These are phyloP conservation scores for Scortum barcoo DNA, from an alignment of 2,113 vertebrate species.

Conservation along the genomic window DNA sequence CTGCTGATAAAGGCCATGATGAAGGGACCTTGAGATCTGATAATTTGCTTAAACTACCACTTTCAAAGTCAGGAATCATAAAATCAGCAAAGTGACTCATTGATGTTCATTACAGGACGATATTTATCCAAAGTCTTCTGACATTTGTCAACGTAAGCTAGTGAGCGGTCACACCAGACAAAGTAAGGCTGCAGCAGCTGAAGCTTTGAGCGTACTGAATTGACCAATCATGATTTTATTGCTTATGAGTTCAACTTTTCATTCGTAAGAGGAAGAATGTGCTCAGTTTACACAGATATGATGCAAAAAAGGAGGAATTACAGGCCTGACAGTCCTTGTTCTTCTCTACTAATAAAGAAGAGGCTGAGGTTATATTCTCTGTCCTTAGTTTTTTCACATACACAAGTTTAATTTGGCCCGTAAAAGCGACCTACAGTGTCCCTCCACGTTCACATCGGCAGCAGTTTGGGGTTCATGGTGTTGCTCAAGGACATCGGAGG, in stretches of 20 bases:
- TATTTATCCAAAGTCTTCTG: no score
- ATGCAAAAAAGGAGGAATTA: constrained; percentile 15
- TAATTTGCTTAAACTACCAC: no score
- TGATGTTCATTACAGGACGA: no score
- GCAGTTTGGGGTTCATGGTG: background rate
- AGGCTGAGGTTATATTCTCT: background rate
- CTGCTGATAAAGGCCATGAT: no score
- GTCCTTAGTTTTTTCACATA: background rate
- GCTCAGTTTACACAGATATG: background rate
- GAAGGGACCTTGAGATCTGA: no score
- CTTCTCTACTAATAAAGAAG: background rate
- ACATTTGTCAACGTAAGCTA: no score
- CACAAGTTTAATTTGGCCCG: background rate
- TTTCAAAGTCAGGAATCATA: no score
- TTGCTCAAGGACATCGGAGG: background rate
- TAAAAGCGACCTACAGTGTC: background rate
- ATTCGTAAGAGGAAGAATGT: constrained; percentile 21
- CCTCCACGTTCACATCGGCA: background rate
- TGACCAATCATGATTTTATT: constrained; percentile 16
- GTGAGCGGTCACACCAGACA: background rate
- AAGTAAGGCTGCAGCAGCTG: constrained; percentile 2
- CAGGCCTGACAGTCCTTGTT: background rate
- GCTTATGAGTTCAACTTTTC: constrained; percentile 30
- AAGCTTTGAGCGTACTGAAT: constrained; percentile 2
- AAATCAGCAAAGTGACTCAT: no score